phyloP scores from a whole-genome alignment of 2,113 vertebrate species.

The Indicator maculatus region DNA sequence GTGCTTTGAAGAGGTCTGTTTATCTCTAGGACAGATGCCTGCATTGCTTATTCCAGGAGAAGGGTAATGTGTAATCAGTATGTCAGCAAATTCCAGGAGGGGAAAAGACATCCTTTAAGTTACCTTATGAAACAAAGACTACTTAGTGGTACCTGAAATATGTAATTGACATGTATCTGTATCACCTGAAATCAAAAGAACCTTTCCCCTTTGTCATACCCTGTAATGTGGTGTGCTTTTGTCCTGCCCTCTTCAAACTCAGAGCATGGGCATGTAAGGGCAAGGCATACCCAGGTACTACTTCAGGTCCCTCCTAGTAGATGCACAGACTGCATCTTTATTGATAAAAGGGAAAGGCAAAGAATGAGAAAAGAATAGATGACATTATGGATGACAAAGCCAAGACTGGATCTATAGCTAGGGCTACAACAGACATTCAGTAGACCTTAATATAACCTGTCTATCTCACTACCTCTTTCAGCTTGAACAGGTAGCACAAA shows the following conservation, averaged over 20 bases:
- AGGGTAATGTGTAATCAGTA: not conserved
- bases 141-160: not conserved
- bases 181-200: not conserved
- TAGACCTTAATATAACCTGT: not conserved
- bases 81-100: not conserved
- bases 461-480: not conserved
- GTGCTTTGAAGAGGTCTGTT: slow-evolving; percentile 1
- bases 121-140: not conserved
- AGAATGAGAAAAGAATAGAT: not conserved
- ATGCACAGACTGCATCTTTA: not conserved
- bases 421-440: not conserved
- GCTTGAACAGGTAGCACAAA: not conserved
- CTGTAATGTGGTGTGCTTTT: not conserved
- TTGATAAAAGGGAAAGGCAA: not conserved
- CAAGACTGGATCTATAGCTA: not conserved
- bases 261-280: not conserved
- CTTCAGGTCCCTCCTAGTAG: not conserved
- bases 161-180: not conserved
- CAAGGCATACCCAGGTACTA: not conserved
- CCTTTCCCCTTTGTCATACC: not conserved
- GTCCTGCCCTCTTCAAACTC: not conserved
- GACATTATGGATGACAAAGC: not conserved
- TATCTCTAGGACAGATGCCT: not conserved
- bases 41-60: not conserved
- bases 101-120: not conserved